Base-by-base conservation (phyloP, 2,888 invertebrate species). In the Mesoligia furuncula region DNA sequence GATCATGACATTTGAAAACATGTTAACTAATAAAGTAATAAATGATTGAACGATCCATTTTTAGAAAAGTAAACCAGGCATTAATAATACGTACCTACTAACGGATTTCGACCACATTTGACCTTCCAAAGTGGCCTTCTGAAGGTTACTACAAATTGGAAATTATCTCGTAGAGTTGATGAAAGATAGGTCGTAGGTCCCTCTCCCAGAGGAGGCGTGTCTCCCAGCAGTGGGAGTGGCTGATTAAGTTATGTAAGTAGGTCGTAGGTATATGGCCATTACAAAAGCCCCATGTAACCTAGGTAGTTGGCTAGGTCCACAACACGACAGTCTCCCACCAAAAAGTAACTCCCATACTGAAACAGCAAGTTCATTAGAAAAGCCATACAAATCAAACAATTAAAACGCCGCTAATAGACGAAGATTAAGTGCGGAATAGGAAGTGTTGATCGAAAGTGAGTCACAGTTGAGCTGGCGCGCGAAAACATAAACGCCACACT, bases 381-480 rank as follows among this genome's bases (percentile, higher is more conserved):
- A 42, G 13, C 39, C 51, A 48, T 48, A 69, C 68, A 81, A 64
- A 68, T 36, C 36, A 64, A 81, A 73, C 65, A 85, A 85, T 83
- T 81, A 84, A 78, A 84, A 80, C 27, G 68, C 64, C 27, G 69
- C 64, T 82, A 86, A 74, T 84, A 75, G 59, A 81, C 85, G 68
- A 77, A 79, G 85, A 86, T 88, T 85, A 85, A 76, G 78, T 80
- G 88, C 93, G 93, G 92, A 93, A 92, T 85, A 92, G 93, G 93
- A 93, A 93, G 88, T 85, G 79, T 65, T 69, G 67, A 83, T 85
- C 87, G 93, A 93, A 93, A 92, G 91, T 90, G 81, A 80, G 90
- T 92, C 88, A 91, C 93, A 90, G 88, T 88, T 85, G 90, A 91
- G 80, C 90, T 89, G 86, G 84, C 91, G 85, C 89, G 89, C 79